These are phyloP conservation scores for Platichthys stellatus DNA, from an alignment of 2,113 vertebrate species.

Conservation along the genomic window DNA sequence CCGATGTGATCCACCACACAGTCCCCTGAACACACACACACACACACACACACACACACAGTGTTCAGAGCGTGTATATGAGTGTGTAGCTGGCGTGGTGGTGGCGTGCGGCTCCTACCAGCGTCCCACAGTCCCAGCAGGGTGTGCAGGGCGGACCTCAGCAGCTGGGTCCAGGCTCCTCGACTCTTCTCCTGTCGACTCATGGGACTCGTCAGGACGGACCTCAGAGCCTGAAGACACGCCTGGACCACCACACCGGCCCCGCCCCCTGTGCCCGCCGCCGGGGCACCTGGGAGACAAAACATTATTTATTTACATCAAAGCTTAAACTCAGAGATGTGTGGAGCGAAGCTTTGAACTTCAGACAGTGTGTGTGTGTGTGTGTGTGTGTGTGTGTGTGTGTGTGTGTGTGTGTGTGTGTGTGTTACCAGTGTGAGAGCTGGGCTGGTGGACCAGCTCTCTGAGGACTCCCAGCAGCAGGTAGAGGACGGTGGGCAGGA, in stretches of 20 bases:
- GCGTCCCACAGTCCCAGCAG: conserved; percentile 87
- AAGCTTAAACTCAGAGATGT: too few species aligned
- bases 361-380: too few species aligned
- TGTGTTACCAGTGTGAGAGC: conserved; percentile 29
- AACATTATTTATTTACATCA: not conserved
- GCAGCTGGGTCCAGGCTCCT: conserved; percentile 87
- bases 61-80: not conserved
- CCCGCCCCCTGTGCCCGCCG: conserved; percentile 33
- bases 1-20: conserved; percentile 80
- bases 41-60: not conserved
- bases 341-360: too few species aligned
- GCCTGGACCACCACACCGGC: conserved; percentile 78
- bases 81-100: not conserved
- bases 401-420: not conserved
- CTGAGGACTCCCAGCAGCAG: conserved; percentile 90
- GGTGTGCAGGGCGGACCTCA: conserved; percentile 86
- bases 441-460: conserved; percentile 83
- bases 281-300: conserved; percentile 5
- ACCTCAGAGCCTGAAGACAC: conserved; percentile 87
- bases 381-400: too few species aligned
- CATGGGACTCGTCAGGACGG: conserved; percentile 89
- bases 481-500: conserved; percentile 93
- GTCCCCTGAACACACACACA: not conserved
- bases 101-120: conserved; percentile 66
- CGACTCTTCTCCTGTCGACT: conserved; percentile 90